phyloP scores from a whole-genome alignment of 2,888 invertebrate species.

The Pimpla rufipes region DNA sequence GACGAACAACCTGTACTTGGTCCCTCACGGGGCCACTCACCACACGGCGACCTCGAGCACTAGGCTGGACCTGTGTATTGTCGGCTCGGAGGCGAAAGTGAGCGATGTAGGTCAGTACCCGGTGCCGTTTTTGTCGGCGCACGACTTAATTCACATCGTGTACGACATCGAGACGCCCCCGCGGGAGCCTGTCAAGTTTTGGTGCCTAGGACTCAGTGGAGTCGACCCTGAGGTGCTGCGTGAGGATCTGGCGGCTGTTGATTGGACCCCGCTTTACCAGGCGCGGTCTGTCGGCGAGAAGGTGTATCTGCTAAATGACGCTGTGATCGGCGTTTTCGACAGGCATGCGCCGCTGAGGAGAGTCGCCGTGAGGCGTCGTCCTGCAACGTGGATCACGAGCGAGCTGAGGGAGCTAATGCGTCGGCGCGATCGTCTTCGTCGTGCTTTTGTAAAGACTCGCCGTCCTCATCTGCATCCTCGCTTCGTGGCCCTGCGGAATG shows the following conservation, averaged over 20 bases:
- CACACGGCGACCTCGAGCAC: slow-evolving; percentile 1
- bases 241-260: neutral
- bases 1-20: neutral
- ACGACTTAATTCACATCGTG: neutral
- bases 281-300: neutral
- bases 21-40: neutral
- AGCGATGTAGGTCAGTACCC: neutral
- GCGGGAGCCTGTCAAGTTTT: no score
- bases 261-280: neutral
- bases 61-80: neutral
- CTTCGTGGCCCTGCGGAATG: neutral
- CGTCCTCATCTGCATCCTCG: neutral
- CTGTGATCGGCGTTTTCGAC: neutral
- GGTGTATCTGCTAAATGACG: neutral
- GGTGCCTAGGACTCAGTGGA: neutral
- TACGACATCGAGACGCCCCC: no score
- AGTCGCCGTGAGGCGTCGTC: neutral
- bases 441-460: neutral
- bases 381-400: neutral
- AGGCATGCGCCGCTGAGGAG: neutral
- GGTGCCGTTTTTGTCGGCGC: neutral
- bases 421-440: neutral
- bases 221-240: neutral
- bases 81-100: neutral
- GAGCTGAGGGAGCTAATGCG: neutral